Evolutionary conservation across 2,113 vertebrate species (phyloP), one percentile per base, ranked within the genome.

Genomic region (Gallinago undulata): DNA sequence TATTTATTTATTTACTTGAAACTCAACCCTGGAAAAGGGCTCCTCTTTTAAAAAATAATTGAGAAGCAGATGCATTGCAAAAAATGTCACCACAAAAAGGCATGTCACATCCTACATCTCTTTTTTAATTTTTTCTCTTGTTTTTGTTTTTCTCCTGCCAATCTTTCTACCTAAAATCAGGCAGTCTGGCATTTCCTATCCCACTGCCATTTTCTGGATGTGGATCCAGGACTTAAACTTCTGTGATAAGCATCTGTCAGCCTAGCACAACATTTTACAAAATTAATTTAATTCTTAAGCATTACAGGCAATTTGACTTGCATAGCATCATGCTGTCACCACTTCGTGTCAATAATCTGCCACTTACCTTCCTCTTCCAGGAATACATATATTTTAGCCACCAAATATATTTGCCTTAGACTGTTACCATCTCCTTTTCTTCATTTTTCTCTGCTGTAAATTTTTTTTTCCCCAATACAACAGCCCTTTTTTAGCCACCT

Each of bases 261-360:
- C 73, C 43, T 72, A 74, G 83, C 19, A 78, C 19, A 87, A 79
- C 41, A 35, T 66, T 90, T 73, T 70, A 67, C 64, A 80, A 67
- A 78, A 90, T 70, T 74, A 90, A 81, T 93, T 90, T 69, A 30
- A 16, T 93, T 90, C 56, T 93, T 73, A 86, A 43, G 35, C 62
- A 28, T 59, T 85, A 33, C 28, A 80, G 39, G 47, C 51, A 60
- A 12, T 84, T 92, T 84, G 72, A 67, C 53, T 94, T 4, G 0
- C 39, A 4, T 4, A 47, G 48, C 47, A 79, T 89, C 51, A 37
- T 24, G 33, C 73, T 95, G 57, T 83, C 79, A 78, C 56, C 43
- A 31, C 51, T 80, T 67, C 0, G 1, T 28, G 25, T 70, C 73
- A 83, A 86, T 90, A 69, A 86, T 77, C 60, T 89, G 33, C 23